Conservation (phyloP, 2,888 invertebrate species). For the Thereva unica region DNA sequence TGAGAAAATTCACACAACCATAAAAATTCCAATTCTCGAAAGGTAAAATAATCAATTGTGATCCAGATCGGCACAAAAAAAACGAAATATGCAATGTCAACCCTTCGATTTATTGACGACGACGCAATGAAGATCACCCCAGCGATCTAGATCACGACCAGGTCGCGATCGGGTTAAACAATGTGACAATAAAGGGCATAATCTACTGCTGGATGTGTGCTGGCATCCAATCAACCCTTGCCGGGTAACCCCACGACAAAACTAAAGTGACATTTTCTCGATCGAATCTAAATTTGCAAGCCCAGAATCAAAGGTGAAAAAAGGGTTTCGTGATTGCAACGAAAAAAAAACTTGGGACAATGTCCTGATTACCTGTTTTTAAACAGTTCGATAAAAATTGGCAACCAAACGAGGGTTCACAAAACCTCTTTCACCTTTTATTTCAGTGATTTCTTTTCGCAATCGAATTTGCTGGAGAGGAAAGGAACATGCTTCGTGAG, state of each 20-base stretch:
- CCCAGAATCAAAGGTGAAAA: constrained; percentile 25
- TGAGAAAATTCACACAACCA: constrained; percentile 43
- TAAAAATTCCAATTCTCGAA: constrained; percentile 38
- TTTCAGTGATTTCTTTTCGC: constrained; percentile 23
- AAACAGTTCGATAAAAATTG: constrained; percentile 37
- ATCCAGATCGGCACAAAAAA: constrained; percentile 18
- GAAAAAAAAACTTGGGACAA: constrained; percentile 1
- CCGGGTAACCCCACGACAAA: not conserved
- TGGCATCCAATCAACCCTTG: constrained; percentile 19
- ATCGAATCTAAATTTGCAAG: constrained; percentile 36
- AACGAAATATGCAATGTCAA: constrained; percentile 20
- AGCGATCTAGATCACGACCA: constrained; percentile 38
- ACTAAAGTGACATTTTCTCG: constrained; percentile 22
- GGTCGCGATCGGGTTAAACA: constrained; percentile 38
- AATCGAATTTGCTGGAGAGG: not conserved
- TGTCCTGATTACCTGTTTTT: constrained; percentile 40
- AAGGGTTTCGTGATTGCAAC: constrained; percentile 4
- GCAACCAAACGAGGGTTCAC: constrained; percentile 29
- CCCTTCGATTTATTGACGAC: constrained; percentile 16
- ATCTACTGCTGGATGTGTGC: constrained; percentile 14
- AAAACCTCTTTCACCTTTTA: constrained; percentile 23
- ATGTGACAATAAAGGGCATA: constrained; percentile 39
- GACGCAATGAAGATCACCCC: not conserved
- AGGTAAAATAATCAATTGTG: constrained; percentile 39
- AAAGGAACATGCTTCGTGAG: not conserved